phyloP scores from a whole-genome alignment of 2,888 invertebrate genomes.

The Patella caerulea region DNA sequence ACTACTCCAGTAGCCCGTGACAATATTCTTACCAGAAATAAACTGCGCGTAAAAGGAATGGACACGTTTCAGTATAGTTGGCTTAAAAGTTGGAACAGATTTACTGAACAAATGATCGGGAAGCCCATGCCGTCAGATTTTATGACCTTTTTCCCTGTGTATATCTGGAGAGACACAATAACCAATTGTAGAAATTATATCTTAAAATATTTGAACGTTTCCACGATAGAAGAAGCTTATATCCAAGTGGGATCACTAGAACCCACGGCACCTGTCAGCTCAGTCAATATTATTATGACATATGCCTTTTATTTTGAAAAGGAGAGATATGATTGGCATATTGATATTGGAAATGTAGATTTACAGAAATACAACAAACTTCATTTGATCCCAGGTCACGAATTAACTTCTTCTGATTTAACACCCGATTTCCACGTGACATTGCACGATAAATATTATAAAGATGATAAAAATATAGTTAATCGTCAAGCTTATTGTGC shows the following conservation, averaged over 20 bases:
- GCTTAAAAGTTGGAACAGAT: not conserved
- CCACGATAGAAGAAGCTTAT: not conserved
- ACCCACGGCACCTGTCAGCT: not conserved
- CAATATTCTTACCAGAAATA: not conserved
- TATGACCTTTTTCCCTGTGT: not conserved
- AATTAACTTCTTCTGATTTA: not conserved
- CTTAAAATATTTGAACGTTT: not conserved
- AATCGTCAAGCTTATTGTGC: not conserved
- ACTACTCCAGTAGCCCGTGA: not conserved
- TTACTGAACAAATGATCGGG: not conserved
- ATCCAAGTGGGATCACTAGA: not conserved
- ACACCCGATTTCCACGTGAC: not conserved
- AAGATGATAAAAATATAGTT: not conserved
- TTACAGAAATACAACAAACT: not conserved
- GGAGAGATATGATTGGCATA: not conserved
- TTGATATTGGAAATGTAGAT: not conserved
- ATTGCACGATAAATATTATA: not conserved
- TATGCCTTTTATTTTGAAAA: not conserved
- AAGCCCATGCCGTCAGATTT: not conserved
- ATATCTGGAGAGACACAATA: slow-evolving; percentile 3
- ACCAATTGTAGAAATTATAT: not conserved
- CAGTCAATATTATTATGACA: not conserved
- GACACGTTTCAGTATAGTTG: not conserved
- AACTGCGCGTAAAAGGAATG: not conserved
- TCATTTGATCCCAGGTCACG: not conserved